Base-by-base conservation (phyloP, 37 sponge, comb jelly and placozoan genomes). In the Petrosia ficiformis region DNA sequence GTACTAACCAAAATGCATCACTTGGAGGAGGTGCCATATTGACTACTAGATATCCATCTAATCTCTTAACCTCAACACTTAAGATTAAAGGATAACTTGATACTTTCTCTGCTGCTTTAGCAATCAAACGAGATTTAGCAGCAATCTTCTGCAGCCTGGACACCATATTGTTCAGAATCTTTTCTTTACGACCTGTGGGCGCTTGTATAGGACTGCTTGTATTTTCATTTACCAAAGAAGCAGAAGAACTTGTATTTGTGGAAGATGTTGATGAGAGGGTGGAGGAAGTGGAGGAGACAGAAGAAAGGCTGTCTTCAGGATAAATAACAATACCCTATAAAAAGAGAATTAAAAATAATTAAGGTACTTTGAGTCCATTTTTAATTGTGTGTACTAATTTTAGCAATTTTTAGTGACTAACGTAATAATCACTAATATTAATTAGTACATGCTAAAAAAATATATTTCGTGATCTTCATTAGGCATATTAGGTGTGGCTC, bases 1-100 rank as follows among this genome's bases (percentile, higher is more conserved):
- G 8, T 19, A 59, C 94, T 70, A 32, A 93, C 94, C 94, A 93
- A 48, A 93, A 71, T 33, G 77, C 76, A 42, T 90, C 94, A 42
- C 70, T 86, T 25, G 87, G 91, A 24, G 94, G 94, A 22, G 94
- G 94, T 24, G 94, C 79, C 28, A 93, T 78, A 60, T 93, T 93
- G 65, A 93, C 65, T 14, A 78, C 86, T 70, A 93, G 43, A 0
- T 66, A 39, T 0, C 94, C 94, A 44, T 79, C 71, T 57, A 93
- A 77, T 31, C 67, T 70, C 74, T 58, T 83, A 32, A 93, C 80
- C 28, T 83, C 82, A n/a, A 48, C 54, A 14, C 14, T 48, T 8
- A 48, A 14, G 54, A 48, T 14, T 3, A 94, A 81, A 35, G 88
- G 88, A 31, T 77, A 84, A 59, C 82, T 90, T 74, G 84, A 66